Evolutionary conservation across 30 jellyfish, hydroid and myxozoan species (phyloP).

Genomic region (Hydractinia echinata): DNA sequence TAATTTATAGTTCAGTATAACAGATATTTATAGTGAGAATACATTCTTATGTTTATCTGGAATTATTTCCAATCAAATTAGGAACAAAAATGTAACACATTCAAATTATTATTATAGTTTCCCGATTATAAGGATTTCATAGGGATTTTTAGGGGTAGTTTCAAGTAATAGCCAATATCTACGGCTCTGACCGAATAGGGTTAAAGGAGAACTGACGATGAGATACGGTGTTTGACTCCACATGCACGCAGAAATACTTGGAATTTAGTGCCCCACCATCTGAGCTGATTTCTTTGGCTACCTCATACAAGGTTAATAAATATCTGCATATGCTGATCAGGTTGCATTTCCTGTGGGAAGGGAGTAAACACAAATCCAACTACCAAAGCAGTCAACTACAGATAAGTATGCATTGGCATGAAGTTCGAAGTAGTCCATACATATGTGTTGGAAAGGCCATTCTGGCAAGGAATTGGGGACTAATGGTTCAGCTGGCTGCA

Average conservation of each 20-base stretch:
- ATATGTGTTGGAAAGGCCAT: conserved; percentile 26
- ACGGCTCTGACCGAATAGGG: no score
- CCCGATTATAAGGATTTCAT: no score
- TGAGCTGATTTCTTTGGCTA: conserved; percentile 4
- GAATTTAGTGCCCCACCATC: conserved; percentile 16
- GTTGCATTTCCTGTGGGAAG: background rate
- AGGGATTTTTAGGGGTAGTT: no score
- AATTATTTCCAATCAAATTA: no score
- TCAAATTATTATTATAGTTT: no score
- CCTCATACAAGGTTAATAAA: background rate
- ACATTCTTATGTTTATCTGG: no score
- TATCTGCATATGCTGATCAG: background rate
- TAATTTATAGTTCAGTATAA: no score
- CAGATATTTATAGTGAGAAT: no score
- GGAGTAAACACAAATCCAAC: background rate
- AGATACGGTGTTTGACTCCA: background rate
- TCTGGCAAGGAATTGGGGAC: conserved; percentile 2
- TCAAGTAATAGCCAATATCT: no score
- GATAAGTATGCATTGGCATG: background rate
- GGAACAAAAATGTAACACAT: no score
- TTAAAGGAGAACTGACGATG: background rate
- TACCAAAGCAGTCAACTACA: background rate
- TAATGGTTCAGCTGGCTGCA: background rate
- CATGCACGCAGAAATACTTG: background rate
- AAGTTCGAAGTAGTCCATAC: conserved; percentile 10